Base-by-base conservation (phyloP, 1,140 invertebrate species). In the Leucophenga varia region DNA sequence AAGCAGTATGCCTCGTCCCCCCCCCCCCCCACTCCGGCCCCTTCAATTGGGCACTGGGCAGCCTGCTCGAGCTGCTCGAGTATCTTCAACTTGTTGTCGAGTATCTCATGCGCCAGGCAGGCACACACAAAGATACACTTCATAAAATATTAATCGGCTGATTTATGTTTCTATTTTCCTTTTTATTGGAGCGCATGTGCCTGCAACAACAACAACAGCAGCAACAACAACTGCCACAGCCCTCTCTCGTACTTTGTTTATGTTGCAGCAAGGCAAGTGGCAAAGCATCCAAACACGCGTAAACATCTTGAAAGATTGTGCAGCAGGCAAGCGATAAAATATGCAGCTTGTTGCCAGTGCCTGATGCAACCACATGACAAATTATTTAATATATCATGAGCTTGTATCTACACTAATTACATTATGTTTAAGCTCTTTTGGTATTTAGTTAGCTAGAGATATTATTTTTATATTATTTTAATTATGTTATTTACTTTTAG, bases 121-220 rank as follows among this genome's bases (percentile, higher is more conserved):
- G 31, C 48, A 55, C 37, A 55, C 34, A 55, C 55, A 59, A 56
- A 55, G 49, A 47, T 68, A 67, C 59, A 67, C 59, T 67, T 67
- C 64, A 67, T 67, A 67, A 67, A 67, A 67, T 67, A 67, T 67
- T 67, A 67, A 67, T 68, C 64, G 56, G 59, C 54, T 67, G 63
- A 67, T 67, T 67, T 67, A 67, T 67, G 59, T 63, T 61, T 67
- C 64, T 59, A 63, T 65, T 68, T 67, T 57, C 59, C 18, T 17
- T 65, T 65, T 65, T 65, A 65, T 68, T 65, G 63, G 45, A 49
- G 46, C 30, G 39, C 47, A 54, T 51, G 52, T 47, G 37, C 32
- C 39, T 22, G n/a, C n/a, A n/a, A n/a, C n/a, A n/a, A n/a, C n/a
- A n/a, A n/a, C n/a, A 44, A 13, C 16, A 39, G 21, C 32, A 40